Evolutionary conservation across 2,888 invertebrate species (phyloP), one percentile per base, ranked within the genome.

Genomic region (Peribatodes rhomboidaria): DNA sequence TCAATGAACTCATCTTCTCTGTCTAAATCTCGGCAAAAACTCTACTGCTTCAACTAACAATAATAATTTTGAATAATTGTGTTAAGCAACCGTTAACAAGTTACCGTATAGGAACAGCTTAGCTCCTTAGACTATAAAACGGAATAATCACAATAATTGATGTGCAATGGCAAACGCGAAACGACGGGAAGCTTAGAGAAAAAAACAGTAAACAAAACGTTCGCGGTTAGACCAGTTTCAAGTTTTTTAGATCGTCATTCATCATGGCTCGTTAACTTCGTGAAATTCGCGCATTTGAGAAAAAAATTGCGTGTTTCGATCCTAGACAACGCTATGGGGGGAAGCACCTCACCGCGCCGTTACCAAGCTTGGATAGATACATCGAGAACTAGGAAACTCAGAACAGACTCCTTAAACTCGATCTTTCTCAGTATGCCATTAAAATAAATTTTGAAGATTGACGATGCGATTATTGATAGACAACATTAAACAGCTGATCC

Each of bases 221-320:
- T 69, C 60, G 31, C 54, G 47, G 46, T 63, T 57, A 65, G 63
- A 67, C 63, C 60, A 67, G 64, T 68, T 66, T 53, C 18, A 46
- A 65, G 69, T 73, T 75, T 69, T 70, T 74, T 62, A 42, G 52
- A 47, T 56, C 57, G 35, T 18, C 62, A 62, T 65, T 64, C 69
- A 74, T 56, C 71, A 80, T 65, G 81, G 77, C 74, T 84, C 84
- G 85, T 82, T 85, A 80, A 84, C 57, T 77, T 72, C 35, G 68
- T 72, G 75, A 78, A 81, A 83, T 82, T 81, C 67, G 53, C 61
- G 61, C 65, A 68, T 67, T 62, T 59, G 33, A 35, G 49, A 58
- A 65, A n/a, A 70, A 71, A 68, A 61, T 57, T 18, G 56, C 61
- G 54, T 55, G 54, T 46, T 44, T 16, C 31, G 44, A 10, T 39